Percentiles rank a stretch among this genome's conserved stretches.
Evolutionary conservation across 2,113 vertebrate genomes (phyloP).

Genomic region (Hucho hucho): DNA sequence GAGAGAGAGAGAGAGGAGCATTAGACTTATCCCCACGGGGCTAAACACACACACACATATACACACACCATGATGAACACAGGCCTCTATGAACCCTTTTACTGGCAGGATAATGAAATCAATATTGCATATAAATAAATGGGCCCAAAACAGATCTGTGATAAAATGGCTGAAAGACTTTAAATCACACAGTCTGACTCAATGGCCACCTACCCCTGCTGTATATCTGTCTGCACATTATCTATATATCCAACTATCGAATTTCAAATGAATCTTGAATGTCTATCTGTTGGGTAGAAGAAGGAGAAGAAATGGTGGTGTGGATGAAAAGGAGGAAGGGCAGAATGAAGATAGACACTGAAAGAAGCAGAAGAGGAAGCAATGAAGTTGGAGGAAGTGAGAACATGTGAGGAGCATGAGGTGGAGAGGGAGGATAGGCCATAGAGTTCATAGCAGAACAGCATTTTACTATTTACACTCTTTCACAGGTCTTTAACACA

Average conservation of each 20-base stretch:
- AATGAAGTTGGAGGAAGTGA: too few relatives aligned
- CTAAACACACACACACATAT: slow-evolving; percentile 27
- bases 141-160: slow-evolving; percentile 52
- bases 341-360: too few relatives aligned
- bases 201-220: slow-evolving; percentile 5
- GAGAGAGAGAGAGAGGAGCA: slow-evolving; percentile 57
- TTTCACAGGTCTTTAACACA: too few relatives aligned
- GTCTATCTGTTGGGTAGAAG: background rate
- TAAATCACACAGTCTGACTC: slow-evolving; percentile 29
- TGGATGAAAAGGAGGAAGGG: too few relatives aligned
- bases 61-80: slow-evolving; percentile 60
- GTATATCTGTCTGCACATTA: background rate
- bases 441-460: too few relatives aligned
- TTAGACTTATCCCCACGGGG: slow-evolving; percentile 19
- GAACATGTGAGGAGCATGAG: too few relatives aligned
- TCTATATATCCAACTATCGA: background rate
- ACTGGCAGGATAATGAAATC: slow-evolving; percentile 63
- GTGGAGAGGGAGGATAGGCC: too few relatives aligned
- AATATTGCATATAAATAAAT: slow-evolving; percentile 65
- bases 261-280: slow-evolving; percentile 14
- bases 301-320: too few relatives aligned
- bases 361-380: too few relatives aligned
- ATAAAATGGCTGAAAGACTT: slow-evolving; percentile 51
- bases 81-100: slow-evolving; percentile 51
- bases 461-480: too few relatives aligned